Base-by-base conservation (phyloP, 2,113 vertebrate genomes). In the Tragulus kanchil region DNA sequence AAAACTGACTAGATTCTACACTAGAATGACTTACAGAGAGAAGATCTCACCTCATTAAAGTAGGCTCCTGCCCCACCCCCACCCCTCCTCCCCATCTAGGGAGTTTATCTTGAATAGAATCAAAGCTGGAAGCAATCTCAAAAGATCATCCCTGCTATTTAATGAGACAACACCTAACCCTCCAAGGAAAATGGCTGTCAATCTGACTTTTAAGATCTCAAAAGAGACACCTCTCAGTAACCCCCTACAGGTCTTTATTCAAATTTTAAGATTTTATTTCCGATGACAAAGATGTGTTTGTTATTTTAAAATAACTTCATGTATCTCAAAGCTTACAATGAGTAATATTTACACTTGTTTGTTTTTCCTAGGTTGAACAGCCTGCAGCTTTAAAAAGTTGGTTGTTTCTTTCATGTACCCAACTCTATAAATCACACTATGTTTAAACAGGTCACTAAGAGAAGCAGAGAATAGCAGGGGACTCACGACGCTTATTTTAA, bases 401-500 rank as follows among this genome's bases (percentile, higher is more conserved):
- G 36, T 17, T 82, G 23, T 23, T 82, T 13, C 50, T 93, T 81
- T 97, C 50, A 93, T 3, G 26, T 2, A 81, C 8, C 15, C 15
- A 17, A 87, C 42, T 65, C 52, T 92, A n/a, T 64, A 95, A 93
- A 95, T 45, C 36, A 69, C 19, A 14, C 85, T 50, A 56, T 69
- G 19, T 93, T 90, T 69, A 92, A 92, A 91, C 0, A 94, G 26
- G 73, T 25, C 62, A 69, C 31, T 83, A 92, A 69, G 8, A 90
- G 48, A 26, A 85, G 28, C 54, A 90, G 69, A 71, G 89, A 96
- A 90, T 3, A 92, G 42, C 9, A 75, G 9, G 67, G 19, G 50
- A 73, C n/a, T 50, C 42, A 67, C 48, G 64, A 93, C 93, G 50
- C 6, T 67, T 69, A 89, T 54, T 95, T 82, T 84, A 89, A 94